Evolutionary conservation across 2,888 invertebrate genomes (phyloP).

Genomic region (Tuta absoluta): DNA sequence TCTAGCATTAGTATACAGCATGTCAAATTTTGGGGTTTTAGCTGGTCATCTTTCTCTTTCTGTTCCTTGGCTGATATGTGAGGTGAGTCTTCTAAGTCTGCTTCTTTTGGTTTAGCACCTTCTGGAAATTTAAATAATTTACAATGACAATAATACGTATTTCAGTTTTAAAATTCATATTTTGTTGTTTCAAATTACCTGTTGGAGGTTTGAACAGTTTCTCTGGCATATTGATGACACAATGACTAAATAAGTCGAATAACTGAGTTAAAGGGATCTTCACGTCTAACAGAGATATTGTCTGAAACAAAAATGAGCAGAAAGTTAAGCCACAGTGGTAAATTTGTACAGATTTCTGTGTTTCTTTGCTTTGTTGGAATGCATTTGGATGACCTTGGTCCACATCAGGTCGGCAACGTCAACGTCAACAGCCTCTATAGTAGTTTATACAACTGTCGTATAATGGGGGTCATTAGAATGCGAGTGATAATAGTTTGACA

Average conservation of each 20-base stretch:
- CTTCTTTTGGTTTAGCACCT: constrained; percentile 51
- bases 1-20: constrained; percentile 98
- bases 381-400: too few relatives aligned
- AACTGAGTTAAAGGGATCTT: constrained; percentile 92
- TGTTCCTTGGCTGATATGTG: constrained; percentile 55
- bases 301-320: constrained; percentile 72
- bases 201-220: constrained; percentile 65
- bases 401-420: too few relatives aligned
- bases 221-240: constrained; percentile 83
- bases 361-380: too few relatives aligned
- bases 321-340: too few relatives aligned
- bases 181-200: constrained; percentile 45
- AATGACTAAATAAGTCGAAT: constrained; percentile 94
- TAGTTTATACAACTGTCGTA: too few relatives aligned
- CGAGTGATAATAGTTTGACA: too few relatives aligned
- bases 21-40: constrained; percentile 91
- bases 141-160: too few relatives aligned
- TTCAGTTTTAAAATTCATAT: too few relatives aligned
- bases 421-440: too few relatives aligned
- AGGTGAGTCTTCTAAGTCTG: constrained; percentile 49
- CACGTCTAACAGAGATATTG: constrained; percentile 93
- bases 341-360: too few relatives aligned
- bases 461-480: too few relatives aligned
- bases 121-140: too few relatives aligned
- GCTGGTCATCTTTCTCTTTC: constrained; percentile 66